Conservation (phyloP, 2,797 vertebrate species). For the Halcyon leucocephala region DNA sequence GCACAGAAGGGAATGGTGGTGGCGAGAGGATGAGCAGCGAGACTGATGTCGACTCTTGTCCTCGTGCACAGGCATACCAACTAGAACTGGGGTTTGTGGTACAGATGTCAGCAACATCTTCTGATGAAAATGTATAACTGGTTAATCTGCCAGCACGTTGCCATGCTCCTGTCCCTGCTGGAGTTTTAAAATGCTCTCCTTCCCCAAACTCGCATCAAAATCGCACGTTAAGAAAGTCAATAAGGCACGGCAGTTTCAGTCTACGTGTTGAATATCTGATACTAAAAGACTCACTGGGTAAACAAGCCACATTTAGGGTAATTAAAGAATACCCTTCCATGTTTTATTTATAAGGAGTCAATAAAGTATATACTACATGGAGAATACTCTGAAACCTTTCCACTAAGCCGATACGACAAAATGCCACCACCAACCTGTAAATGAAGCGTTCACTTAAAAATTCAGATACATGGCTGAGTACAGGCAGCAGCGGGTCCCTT, state of each 20-base stretch:
- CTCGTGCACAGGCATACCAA: not conserved
- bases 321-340: constrained; percentile 39
- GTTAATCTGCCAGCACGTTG: not conserved
- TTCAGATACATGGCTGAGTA: not conserved
- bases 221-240: not conserved
- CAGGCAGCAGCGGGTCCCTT: not conserved
- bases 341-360: constrained; percentile 24
- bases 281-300: not conserved
- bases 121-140: not conserved
- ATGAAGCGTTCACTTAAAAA: not conserved
- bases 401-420: not conserved
- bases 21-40: not conserved
- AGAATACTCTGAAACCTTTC: constrained; percentile 12
- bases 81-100: not conserved
- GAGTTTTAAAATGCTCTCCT: not conserved
- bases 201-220: not conserved
- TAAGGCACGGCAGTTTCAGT: not conserved
- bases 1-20: not conserved
- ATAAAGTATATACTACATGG: not conserved
- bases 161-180: not conserved
- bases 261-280: not conserved
- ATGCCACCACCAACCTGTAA: not conserved
- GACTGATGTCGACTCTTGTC: not conserved
- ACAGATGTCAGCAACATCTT: not conserved
- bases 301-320: constrained; percentile 8